Evolutionary conservation across 1,140 invertebrate species (phyloP).

Genomic region (Cydia strobilella): DNA sequence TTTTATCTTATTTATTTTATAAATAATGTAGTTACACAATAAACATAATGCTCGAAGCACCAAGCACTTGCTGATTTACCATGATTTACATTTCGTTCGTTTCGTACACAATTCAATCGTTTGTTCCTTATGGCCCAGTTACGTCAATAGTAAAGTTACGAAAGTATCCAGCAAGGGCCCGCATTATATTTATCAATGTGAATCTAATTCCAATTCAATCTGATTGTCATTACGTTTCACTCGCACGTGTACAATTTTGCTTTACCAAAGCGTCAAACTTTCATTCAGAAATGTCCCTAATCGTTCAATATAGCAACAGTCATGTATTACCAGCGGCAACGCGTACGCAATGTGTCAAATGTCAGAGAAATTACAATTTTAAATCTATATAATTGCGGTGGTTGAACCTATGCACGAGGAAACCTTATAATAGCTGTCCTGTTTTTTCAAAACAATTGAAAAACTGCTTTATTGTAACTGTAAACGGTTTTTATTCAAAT

Average conservation of each 20-base stretch:
- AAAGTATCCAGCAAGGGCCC: background rate
- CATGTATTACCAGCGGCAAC: background rate
- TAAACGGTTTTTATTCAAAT: background rate
- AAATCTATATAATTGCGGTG: slow-evolving; percentile 25
- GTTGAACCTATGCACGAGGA: slow-evolving; percentile 23
- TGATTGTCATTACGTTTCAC: too few species aligned
- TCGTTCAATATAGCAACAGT: background rate
- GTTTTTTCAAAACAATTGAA: slow-evolving; percentile 10
- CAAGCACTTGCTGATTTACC: background rate
- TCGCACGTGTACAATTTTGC: too few species aligned
- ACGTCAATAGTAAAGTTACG: background rate
- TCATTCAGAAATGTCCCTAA: background rate
- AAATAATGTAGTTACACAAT: too few species aligned
- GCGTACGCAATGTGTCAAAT: slow-evolving; percentile 27
- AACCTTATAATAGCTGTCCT: background rate
- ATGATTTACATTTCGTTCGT: background rate
- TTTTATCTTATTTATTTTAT: too few species aligned
- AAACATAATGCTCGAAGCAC: background rate
- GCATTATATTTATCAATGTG: background rate
- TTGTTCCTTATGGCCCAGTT: slow-evolving; percentile 13
- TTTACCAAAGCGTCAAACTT: background rate
- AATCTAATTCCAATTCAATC: background rate
- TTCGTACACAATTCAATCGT: background rate
- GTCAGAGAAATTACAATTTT: slow-evolving; percentile 31
- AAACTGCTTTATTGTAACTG: background rate